Conservation (phyloP, 92 coral and sea anemone species). For the Pocillopora meandrina region DNA sequence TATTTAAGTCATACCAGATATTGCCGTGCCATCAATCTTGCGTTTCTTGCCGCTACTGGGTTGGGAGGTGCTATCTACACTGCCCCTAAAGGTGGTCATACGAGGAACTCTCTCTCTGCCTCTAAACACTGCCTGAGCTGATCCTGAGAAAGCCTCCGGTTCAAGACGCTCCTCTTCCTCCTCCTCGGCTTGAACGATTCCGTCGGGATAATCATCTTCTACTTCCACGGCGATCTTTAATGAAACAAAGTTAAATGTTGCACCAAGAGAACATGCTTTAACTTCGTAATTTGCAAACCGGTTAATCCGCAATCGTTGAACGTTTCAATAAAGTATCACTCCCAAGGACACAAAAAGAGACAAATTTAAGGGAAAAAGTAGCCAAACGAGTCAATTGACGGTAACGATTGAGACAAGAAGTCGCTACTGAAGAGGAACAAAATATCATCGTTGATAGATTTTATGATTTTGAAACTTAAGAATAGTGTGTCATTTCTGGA, state of each 20-base stretch:
- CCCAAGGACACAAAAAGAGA: too few species aligned
- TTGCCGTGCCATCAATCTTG: constrained; percentile 56
- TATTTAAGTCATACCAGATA: constrained; percentile 9
- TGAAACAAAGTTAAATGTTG: background rate
- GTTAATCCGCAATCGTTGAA: too few species aligned
- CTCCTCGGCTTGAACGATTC: constrained; percentile 98
- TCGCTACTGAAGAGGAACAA: too few species aligned
- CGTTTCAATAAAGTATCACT: too few species aligned
- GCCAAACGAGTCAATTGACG: too few species aligned
- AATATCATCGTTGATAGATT: too few species aligned
- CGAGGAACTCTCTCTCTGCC: constrained; percentile 76
- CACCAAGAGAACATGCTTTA: background rate
- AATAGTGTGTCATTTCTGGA: too few species aligned
- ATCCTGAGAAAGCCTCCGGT: constrained; percentile 69
- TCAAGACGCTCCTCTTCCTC: constrained; percentile 88
- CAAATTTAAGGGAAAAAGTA: too few species aligned
- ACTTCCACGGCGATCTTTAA: constrained; percentile 91
- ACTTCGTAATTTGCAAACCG: background rate
- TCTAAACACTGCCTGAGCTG: constrained; percentile 77
- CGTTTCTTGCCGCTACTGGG: constrained; percentile 68
- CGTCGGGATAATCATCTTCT: constrained; percentile 97
- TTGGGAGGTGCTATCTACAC: constrained; percentile 32
- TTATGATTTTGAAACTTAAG: too few species aligned
- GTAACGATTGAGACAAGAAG: too few species aligned
- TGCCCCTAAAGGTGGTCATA: constrained; percentile 47